Evolutionary conservation across 2,888 invertebrate species (phyloP).

Genomic region (Idaea aversata): DNA sequence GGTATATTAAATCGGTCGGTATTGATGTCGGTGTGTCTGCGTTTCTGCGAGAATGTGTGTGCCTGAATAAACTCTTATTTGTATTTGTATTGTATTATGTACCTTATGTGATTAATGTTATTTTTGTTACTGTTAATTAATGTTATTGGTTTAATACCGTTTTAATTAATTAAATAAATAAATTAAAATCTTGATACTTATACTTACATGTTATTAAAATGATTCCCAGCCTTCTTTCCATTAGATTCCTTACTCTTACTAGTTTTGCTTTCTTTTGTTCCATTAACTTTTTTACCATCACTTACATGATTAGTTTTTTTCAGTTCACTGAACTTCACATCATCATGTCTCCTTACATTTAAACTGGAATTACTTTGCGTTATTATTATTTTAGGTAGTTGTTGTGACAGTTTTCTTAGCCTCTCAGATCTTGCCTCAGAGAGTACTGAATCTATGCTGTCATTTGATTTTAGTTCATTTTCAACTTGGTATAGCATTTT

Average conservation of each 20-base stretch:
- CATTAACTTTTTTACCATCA: slow-evolving; percentile 12
- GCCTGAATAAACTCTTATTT: no score
- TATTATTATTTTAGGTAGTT: slow-evolving; percentile 67
- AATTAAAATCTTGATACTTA: no score
- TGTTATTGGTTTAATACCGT: no score
- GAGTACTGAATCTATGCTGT: slow-evolving; percentile 45
- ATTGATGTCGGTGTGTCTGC: no score
- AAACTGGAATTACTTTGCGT: slow-evolving; percentile 64
- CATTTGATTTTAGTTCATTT: slow-evolving; percentile 52
- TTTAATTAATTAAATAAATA: no score
- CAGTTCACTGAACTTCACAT: slow-evolving; percentile 7
- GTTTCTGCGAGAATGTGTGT: no score
- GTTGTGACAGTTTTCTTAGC: slow-evolving; percentile 59
- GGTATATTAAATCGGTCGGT: no score
- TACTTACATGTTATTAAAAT: neutral
- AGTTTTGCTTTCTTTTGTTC: slow-evolving; percentile 10
- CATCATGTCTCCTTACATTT: slow-evolving; percentile 29
- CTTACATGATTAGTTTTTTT: slow-evolving; percentile 14
- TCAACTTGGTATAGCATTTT: slow-evolving; percentile 48
- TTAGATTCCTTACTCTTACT: neutral
- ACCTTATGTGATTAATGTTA: no score
- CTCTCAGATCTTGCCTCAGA: slow-evolving; percentile 57
- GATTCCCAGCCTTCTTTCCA: neutral
- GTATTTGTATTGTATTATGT: no score
- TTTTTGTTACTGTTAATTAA: no score